Conservation (phyloP, 2,888 invertebrate species). For the Eristalis pertinax region DNA sequence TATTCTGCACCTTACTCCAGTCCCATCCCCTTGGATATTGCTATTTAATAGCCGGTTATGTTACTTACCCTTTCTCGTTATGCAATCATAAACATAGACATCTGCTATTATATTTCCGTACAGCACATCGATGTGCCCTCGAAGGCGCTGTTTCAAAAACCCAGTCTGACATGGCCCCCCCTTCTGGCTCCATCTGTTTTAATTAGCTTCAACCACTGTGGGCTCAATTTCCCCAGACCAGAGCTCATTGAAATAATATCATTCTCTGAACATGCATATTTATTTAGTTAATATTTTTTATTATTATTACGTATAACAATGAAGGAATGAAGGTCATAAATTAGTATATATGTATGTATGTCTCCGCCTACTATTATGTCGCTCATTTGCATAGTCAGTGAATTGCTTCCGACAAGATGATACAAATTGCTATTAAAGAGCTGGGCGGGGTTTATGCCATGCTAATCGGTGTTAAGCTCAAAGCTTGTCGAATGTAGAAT, state of each 20-base stretch:
- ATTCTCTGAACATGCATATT: neutral
- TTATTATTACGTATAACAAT: slow-evolving; percentile 27
- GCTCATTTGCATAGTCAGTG: slow-evolving; percentile 30
- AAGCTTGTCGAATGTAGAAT: neutral
- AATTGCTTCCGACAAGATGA: slow-evolving; percentile 24
- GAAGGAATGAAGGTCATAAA: slow-evolving; percentile 9
- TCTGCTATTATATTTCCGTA: slow-evolving; percentile 6
- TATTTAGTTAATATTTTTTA: slow-evolving; percentile 38
- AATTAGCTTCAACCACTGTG: slow-evolving; percentile 18
- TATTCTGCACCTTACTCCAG: neutral
- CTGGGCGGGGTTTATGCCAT: slow-evolving; percentile 21
- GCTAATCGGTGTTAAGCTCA: slow-evolving; percentile 33
- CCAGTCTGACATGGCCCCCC: neutral
- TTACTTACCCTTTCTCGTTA: neutral
- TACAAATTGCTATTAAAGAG: slow-evolving; percentile 22
- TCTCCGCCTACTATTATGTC: slow-evolving; percentile 2
- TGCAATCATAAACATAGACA: slow-evolving; percentile 7
- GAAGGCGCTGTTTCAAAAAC: neutral
- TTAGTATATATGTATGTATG: neutral
- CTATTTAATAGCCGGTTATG: slow-evolving; percentile 16
- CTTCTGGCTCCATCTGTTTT: slow-evolving; percentile 22
- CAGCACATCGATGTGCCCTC: neutral
- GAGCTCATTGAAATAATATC: slow-evolving; percentile 8
- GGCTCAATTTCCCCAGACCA: slow-evolving; percentile 3
- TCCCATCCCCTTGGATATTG: slow-evolving; percentile 1